phyloP scores from a whole-genome alignment of 1,140 invertebrate species.

The Leucophenga varia region DNA sequence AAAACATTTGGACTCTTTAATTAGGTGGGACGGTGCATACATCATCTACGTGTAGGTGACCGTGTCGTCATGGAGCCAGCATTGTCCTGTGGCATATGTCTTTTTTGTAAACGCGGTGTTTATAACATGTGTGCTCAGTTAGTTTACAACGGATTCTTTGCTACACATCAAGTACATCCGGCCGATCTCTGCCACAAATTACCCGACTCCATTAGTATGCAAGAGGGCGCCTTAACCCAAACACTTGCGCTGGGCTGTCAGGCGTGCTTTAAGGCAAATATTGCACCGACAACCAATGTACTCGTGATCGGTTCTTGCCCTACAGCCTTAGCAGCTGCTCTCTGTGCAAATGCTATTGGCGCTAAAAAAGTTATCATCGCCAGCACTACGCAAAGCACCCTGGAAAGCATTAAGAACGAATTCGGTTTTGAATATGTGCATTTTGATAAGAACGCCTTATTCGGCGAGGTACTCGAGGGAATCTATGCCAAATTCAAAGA shows the following conservation, averaged over 20 bases:
- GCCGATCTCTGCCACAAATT: conserved; percentile 42
- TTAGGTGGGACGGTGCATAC: conserved; percentile 28
- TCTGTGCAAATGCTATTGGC: conserved; percentile 36
- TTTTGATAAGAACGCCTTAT: conserved; percentile 21
- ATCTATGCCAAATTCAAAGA: conserved; percentile 25
- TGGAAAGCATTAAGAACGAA: conserved; percentile 14
- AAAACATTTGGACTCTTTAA: no score
- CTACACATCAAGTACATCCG: conserved; percentile 34
- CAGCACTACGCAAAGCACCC: conserved; percentile 11
- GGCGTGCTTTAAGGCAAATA: conserved; percentile 35
- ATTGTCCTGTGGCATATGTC: conserved; percentile 40
- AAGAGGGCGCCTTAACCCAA: conserved; percentile 34
- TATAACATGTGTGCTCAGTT: conserved; percentile 42
- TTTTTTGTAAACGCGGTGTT: conserved; percentile 35
- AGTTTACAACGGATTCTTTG: conserved; percentile 39
- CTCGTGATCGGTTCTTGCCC: conserved; percentile 35
- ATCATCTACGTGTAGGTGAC: conserved; percentile 33
- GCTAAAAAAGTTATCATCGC: conserved; percentile 34
- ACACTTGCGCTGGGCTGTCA: conserved; percentile 42
- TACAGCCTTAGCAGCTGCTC: conserved; percentile 30
- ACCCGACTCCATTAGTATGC: conserved; percentile 26
- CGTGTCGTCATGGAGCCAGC: conserved; percentile 43
- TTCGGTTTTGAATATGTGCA: conserved; percentile 28
- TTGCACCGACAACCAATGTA: conserved; percentile 37
- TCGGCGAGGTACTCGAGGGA: conserved; percentile 29